These are phyloP conservation scores for Trididemnum nubilum DNA, from an alignment of 23 tunicate genomes.

Conservation along the genomic window DNA sequence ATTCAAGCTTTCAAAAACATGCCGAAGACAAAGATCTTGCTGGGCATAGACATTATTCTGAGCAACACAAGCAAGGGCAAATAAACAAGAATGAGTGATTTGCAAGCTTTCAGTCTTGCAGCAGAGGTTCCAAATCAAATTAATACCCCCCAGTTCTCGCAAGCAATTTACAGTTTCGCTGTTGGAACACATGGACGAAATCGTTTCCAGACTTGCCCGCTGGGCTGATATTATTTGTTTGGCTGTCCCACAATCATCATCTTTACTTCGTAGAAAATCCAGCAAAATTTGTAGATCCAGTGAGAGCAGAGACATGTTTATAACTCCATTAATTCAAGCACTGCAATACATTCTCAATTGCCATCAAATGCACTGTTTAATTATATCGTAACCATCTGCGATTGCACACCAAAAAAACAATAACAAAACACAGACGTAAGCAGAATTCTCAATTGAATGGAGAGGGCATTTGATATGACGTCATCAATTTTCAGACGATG, in stretches of 20 bases:
- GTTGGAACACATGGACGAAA: constrained; percentile 18
- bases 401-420: too few species aligned
- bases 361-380: too few species aligned
- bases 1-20: constrained; percentile 25
- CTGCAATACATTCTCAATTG: too few species aligned
- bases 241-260: neutral
- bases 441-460: too few species aligned
- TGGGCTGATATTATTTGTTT: neutral
- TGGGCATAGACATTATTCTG: constrained; percentile 35
- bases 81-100: constrained; percentile 11
- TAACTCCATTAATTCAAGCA: neutral
- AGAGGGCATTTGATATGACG: too few species aligned
- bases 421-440: too few species aligned
- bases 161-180: neutral
- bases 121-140: constrained; percentile 32
- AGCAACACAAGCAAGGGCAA: constrained; percentile 7
- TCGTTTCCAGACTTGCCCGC: constrained; percentile 20
- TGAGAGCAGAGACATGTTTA: constrained; percentile 9
- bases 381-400: too few species aligned
- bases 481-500: too few species aligned
- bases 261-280: neutral
- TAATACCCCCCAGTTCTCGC: constrained; percentile 5
- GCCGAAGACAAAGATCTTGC: constrained; percentile 24
- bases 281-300: constrained; percentile 17
- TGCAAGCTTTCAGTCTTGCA: constrained; percentile 1